Evolutionary conservation across 2,113 vertebrate species (phyloP).

Genomic region (Recurvirostra avosetta): DNA sequence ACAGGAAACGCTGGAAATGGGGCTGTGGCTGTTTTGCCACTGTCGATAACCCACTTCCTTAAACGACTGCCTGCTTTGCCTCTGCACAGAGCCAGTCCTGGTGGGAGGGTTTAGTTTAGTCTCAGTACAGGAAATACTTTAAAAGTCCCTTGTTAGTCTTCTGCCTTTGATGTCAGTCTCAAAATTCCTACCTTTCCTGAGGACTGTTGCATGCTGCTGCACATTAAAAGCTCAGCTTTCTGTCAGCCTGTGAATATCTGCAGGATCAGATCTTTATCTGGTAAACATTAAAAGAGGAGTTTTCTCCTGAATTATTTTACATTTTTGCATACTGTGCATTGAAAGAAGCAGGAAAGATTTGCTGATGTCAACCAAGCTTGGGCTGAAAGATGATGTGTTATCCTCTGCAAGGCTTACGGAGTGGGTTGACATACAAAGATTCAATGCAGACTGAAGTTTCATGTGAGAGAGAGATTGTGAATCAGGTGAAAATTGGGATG

Average conservation of each 20-base stretch:
- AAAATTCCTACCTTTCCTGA: slow-evolving; percentile 15
- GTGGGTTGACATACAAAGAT: background rate
- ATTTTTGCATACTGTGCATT: background rate
- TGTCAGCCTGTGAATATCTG: background rate
- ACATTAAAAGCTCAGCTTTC: background rate
- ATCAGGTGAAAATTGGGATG: background rate
- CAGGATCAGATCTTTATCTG: background rate
- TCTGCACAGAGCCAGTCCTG: background rate
- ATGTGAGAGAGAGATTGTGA: background rate
- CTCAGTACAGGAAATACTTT: background rate
- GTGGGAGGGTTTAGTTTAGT: background rate
- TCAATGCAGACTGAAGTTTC: background rate
- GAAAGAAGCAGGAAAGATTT: background rate
- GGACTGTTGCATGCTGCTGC: background rate
- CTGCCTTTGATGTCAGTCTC: slow-evolving; percentile 22
- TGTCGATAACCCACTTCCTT: background rate
- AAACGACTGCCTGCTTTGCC: background rate
- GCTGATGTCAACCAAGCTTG: background rate
- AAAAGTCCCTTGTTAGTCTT: background rate
- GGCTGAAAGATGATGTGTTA: background rate
- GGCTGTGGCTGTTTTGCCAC: background rate
- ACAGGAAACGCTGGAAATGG: slow-evolving; percentile 23
- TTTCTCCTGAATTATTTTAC: background rate
- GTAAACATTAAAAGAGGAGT: background rate
- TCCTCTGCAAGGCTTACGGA: background rate